phyloP scores from a whole-genome alignment of 2,113 vertebrate species.

The Amphiprion percula region DNA sequence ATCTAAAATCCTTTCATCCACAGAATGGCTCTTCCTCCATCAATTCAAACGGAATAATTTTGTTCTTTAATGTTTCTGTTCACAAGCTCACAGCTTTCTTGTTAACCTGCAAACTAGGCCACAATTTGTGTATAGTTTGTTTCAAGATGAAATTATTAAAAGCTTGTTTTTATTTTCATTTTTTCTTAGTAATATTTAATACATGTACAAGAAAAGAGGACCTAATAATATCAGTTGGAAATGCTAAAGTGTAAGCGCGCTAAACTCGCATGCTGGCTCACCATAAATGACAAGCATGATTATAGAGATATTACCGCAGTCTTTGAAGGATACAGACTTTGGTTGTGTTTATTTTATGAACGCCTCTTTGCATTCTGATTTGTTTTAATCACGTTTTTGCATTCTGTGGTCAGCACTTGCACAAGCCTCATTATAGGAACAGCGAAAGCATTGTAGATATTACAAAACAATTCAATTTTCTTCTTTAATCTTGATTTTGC shows the following conservation, averaged over 20 bases:
- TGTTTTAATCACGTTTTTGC: not conserved
- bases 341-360: conserved; percentile 7
- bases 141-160: conserved; percentile 16
- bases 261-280: not conserved
- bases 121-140: conserved; percentile 35
- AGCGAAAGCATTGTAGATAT: not conserved
- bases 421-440: conserved; percentile 8
- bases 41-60: conserved; percentile 68
- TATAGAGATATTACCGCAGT: conserved; percentile 9
- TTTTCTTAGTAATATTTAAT: conserved; percentile 15
- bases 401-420: not conserved
- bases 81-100: conserved; percentile 29
- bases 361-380: not conserved
- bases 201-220: not conserved
- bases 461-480: not conserved
- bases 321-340: conserved; percentile 2
- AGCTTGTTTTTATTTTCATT: not conserved
- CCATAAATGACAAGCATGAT: not conserved
- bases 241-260: not conserved
- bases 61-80: conserved; percentile 58
- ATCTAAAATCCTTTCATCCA: conserved; percentile 66
- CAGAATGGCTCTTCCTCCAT: conserved; percentile 37
- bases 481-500: not conserved
- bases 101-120: conserved; percentile 38
- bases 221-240: conserved; percentile 28